Conservation (phyloP, 2,888 invertebrate species). For the Cepaea hortensis region DNA sequence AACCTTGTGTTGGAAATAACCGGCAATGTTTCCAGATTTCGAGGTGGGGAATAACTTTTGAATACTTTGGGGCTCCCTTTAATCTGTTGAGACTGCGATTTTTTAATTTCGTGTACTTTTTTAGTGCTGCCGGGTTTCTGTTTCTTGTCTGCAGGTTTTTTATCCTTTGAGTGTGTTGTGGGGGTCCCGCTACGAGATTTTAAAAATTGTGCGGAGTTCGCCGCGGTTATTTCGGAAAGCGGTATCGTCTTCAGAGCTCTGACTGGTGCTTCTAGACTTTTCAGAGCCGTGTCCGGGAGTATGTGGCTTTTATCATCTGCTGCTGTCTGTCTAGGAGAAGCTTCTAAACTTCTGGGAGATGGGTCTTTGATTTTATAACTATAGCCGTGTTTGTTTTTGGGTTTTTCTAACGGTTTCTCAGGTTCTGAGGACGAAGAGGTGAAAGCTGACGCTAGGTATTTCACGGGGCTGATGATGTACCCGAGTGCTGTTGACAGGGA, state of each 20-base stretch:
- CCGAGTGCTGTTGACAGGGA: neutral
- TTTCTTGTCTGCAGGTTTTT: neutral
- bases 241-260: no score
- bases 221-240: no score
- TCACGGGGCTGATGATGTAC: conserved; percentile 1
- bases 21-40: neutral
- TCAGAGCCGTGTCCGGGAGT: no score
- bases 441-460: neutral
- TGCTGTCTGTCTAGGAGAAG: neutral
- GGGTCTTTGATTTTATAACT: neutral
- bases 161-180: neutral
- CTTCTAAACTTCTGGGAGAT: neutral
- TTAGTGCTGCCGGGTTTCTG: neutral
- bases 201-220: neutral
- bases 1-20: neutral
- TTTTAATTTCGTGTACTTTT: neutral
- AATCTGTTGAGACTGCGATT: neutral
- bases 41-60: neutral
- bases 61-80: neutral
- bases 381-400: neutral
- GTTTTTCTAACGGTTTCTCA: neutral
- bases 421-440: neutral
- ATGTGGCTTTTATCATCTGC: no score
- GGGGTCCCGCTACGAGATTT: neutral
- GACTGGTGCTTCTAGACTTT: no score